Evolutionary conservation across 2,797 vertebrate species (phyloP).

Genomic region (Halcyon badia): DNA sequence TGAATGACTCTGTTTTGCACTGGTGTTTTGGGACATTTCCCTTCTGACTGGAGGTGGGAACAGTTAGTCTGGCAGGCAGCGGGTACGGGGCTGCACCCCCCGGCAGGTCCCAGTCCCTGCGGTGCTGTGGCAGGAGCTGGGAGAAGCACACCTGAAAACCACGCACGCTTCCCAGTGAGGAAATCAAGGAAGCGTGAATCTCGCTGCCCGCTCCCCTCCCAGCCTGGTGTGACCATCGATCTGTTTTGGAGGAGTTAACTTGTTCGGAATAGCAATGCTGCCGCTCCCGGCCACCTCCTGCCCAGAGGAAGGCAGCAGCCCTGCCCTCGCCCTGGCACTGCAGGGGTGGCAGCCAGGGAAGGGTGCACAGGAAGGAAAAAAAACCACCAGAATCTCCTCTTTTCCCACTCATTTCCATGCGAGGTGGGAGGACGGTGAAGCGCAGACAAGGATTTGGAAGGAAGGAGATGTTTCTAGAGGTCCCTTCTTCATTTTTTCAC

Average conservation of each 20-base stretch:
- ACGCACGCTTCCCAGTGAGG: neutral
- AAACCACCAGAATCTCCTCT: neutral
- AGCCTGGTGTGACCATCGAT: neutral
- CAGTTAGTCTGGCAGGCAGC: accelerated
- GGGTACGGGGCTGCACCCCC: neutral
- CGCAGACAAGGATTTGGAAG: slow-evolving; percentile 6
- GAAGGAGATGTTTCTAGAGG: slow-evolving; percentile 9
- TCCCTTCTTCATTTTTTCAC: neutral
- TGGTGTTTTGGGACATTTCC: neutral
- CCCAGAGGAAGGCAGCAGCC: neutral
- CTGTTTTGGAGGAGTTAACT: slow-evolving; percentile 44
- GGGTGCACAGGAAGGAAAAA: accelerated
- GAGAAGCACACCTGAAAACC: neutral
- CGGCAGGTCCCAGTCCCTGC: accelerated
- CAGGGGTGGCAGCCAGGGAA: neutral
- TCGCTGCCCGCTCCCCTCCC: neutral
- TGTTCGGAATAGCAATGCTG: slow-evolving; percentile 40
- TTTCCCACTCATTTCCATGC: neutral
- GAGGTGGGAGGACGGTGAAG: neutral
- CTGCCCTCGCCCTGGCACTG: neutral
- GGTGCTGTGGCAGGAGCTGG: accelerated
- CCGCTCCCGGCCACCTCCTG: neutral
- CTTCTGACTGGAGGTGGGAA: neutral
- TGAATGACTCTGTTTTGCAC: neutral
- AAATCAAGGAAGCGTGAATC: neutral